Evolutionary conservation across 1,140 invertebrate species (phyloP), one percentile per base, ranked within the genome.

Genomic region (Zaprionus capensis): DNA sequence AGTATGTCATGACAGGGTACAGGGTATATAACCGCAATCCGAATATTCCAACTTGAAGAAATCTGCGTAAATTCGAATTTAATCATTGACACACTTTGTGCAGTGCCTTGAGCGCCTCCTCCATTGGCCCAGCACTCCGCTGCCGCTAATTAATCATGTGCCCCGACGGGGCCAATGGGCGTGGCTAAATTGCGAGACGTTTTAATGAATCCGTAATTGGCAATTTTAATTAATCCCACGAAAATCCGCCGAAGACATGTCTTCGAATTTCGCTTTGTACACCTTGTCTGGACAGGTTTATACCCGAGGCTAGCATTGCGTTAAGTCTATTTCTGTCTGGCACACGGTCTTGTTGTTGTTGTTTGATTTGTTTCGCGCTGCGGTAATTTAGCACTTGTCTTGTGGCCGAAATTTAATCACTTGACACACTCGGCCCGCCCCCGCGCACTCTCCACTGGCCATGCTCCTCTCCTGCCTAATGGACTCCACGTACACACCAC

Each of bases 131-230:
- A 44, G 4, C 38, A 0, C n/a, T 36, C 44, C 44, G 17, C 17
- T 41, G 3, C 11, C 24, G 38, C 15, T 63, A 69, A 67, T 67
- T 67, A 67, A 67, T 67, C 51, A 67, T 56, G 53, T 41, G 34
- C 12, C n/a, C n/a, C 51, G 24, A 34, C 14, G 20, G 17, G n/a
- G 22, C 14, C 31, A 26, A 53, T 76, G 73, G 57, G 56, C 49
- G 26, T 61, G 67, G 44, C 58, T 56, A 73, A 76, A 85, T 82
- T 85, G 78, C 82, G 69, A 75, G 76, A 71, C 65, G 76, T 74
- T 80, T 75, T 91, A 91, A 91, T 91, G 87, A 91, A 91, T 91
- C 80, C 86, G 82, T 91, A 91, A 91, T 91, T 91, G 87, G 83
- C 81, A 91, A 91, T 91, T 91, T 91, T 91, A 91, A 91, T 91